These are phyloP conservation scores for Silurus lanzhouensis DNA, from an alignment of 2,797 vertebrate species.

Conservation along the genomic window DNA sequence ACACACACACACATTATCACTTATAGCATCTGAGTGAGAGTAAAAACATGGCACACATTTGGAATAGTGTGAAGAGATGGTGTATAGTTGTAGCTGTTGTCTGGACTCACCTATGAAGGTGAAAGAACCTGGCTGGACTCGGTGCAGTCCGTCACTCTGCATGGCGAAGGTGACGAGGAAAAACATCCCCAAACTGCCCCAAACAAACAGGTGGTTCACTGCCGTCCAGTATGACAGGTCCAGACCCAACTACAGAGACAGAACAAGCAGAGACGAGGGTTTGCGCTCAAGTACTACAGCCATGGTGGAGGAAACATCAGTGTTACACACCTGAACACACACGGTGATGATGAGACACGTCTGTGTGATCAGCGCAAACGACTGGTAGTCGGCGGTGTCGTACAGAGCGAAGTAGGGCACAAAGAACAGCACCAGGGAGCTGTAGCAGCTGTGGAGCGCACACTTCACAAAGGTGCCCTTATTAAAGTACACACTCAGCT, in stretches of 20 bases:
- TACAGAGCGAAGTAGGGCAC: slow-evolving; percentile 84
- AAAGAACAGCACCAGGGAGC: slow-evolving; percentile 93
- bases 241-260: slow-evolving; percentile 79
- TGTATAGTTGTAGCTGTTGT: not conserved
- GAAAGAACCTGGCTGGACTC: slow-evolving; percentile 78
- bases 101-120: slow-evolving; percentile 85
- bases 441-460: slow-evolving; percentile 87
- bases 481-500: slow-evolving; percentile 89
- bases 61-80: not conserved
- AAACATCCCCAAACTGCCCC: slow-evolving; percentile 91
- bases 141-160: slow-evolving; percentile 86
- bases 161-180: slow-evolving; percentile 87
- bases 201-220: slow-evolving; percentile 87
- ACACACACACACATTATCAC: not conserved
- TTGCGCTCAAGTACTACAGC: not conserved
- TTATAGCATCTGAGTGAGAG: not conserved
- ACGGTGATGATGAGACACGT: slow-evolving; percentile 87
- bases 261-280: not conserved
- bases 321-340: slow-evolving; percentile 81
- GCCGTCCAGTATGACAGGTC: slow-evolving; percentile 91
- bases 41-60: not conserved
- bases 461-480: slow-evolving; percentile 86
- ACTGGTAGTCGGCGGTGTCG: slow-evolving; percentile 89
- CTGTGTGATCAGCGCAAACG: slow-evolving; percentile 90
- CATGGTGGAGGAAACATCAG: not conserved